Percentiles rank a stretch among this genome's conserved stretches.
These are phyloP conservation scores for Nymphicus hollandicus DNA, from an alignment of 2,113 vertebrate genomes.

Conservation along the genomic window DNA sequence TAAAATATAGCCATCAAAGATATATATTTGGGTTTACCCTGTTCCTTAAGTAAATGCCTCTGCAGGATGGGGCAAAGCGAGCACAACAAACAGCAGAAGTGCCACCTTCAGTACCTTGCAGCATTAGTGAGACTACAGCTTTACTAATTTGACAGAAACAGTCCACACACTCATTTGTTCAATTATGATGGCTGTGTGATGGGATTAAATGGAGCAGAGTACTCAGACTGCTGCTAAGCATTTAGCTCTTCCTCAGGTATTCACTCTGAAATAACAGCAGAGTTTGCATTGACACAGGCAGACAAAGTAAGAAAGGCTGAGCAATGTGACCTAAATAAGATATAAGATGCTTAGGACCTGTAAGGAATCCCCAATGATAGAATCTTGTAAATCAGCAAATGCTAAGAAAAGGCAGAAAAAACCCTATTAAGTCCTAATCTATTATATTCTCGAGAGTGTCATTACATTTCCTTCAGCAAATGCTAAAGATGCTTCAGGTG, in stretches of 20 bases:
- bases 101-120: neutral
- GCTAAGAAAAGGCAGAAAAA: neutral
- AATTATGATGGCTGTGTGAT: neutral
- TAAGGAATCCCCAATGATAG: neutral
- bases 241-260: neutral
- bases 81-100: neutral
- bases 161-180: neutral
- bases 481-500: neutral
- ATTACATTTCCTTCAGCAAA: neutral
- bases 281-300: neutral
- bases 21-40: neutral
- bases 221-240: neutral
- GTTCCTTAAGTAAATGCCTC: neutral
- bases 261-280: neutral
- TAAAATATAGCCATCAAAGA: neutral
- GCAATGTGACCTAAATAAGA: neutral
- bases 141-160: neutral
- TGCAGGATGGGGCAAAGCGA: neutral
- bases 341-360: neutral
- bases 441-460: neutral
- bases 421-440: neutral
- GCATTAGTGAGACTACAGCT: neutral
- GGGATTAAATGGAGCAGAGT: neutral
- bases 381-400: neutral
- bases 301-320: neutral